Percentiles rank a stretch among this genome's conserved stretches.
phyloP scores from a whole-genome alignment of 2,797 vertebrate genomes.

The Cebuella pygmaea region DNA sequence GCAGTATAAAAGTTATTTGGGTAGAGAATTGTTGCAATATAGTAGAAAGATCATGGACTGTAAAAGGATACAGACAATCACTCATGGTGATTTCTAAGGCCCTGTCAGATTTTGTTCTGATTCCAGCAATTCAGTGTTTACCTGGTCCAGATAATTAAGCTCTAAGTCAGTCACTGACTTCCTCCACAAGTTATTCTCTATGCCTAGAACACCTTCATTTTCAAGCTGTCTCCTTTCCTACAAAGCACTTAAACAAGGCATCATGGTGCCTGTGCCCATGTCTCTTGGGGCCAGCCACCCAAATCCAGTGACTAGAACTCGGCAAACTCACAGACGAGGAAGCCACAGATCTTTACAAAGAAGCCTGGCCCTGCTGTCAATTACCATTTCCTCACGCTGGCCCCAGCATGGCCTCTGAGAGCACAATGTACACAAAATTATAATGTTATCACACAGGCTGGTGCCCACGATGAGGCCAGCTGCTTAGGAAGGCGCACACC shows the following conservation, averaged over 20 bases:
- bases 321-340: not conserved
- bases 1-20: not conserved
- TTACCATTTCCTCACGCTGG: conserved; percentile 69
- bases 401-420: conserved; percentile 82
- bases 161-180: not conserved
- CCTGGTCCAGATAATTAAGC: not conserved
- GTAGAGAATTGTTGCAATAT: not conserved
- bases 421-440: conserved; percentile 87
- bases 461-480: conserved; percentile 78
- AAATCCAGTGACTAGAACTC: not conserved
- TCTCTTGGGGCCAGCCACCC: not conserved
- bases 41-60: not conserved
- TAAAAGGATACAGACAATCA: not conserved
- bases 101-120: not conserved
- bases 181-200: not conserved
- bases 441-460: conserved; percentile 85
- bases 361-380: conserved; percentile 76
- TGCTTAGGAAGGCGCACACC: conserved; percentile 78
- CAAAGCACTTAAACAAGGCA: not conserved
- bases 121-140: not conserved
- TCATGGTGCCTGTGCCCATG: not conserved
- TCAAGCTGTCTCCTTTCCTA: not conserved
- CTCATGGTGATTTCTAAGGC: not conserved
- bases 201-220: not conserved
- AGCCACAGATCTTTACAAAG: conserved; percentile 69